Evolutionary conservation across 2,888 invertebrate species (phyloP).

Genomic region (Drosophila nr. medialis): DNA sequence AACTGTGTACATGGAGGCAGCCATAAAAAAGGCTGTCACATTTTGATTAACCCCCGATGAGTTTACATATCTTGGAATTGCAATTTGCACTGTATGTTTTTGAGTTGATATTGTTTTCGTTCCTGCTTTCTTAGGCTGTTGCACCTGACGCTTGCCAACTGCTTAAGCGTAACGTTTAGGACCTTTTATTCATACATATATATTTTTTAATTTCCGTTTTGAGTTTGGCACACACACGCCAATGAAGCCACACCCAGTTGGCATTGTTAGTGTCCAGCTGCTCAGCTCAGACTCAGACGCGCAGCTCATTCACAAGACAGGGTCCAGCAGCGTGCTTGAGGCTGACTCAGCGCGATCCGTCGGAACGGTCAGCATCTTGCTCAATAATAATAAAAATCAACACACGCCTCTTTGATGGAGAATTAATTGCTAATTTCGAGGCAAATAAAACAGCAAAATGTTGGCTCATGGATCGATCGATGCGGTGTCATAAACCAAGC

Average conservation of each 20-base stretch:
- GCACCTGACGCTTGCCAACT: conserved; percentile 50
- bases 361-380: conserved; percentile 22
- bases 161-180: conserved; percentile 1
- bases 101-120: background rate
- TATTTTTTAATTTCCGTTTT: conserved; percentile 47
- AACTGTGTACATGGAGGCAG: conserved; percentile 6
- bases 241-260: conserved; percentile 34
- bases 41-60: conserved; percentile 53
- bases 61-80: conserved; percentile 26
- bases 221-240: conserved; percentile 28
- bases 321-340: background rate
- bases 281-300: background rate
- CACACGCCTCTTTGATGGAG: conserved; percentile 52
- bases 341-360: conserved; percentile 45
- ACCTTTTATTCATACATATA: background rate
- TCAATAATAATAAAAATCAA: conserved; percentile 51
- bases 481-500: conserved; percentile 73
- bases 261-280: conserved; percentile 25
- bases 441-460: conserved; percentile 40
- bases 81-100: conserved; percentile 3
- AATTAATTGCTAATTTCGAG: conserved; percentile 76
- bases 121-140: background rate
- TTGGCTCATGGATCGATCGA: conserved; percentile 58
- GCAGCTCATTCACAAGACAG: conserved; percentile 31
- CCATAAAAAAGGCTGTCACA: conserved; percentile 60